phyloP scores from a whole-genome alignment of 2,888 invertebrate genomes.

The Macroteleia sp. region DNA sequence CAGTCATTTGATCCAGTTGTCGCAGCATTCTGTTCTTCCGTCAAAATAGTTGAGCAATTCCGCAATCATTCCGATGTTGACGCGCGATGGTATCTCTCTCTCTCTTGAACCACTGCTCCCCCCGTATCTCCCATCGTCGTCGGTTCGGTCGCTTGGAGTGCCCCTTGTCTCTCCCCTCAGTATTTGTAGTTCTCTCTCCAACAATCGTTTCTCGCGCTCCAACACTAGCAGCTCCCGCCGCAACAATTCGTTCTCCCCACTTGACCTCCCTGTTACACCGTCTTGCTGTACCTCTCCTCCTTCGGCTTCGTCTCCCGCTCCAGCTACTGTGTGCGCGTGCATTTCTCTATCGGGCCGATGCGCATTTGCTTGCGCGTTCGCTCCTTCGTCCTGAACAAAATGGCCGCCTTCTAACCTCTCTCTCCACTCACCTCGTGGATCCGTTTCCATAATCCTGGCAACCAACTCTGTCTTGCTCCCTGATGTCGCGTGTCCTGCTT shows the following conservation, averaged over 20 bases:
- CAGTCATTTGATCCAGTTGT: neutral
- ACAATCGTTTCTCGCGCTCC: neutral
- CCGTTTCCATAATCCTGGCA: neutral
- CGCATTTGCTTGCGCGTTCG: neutral
- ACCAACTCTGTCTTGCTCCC: constrained; percentile 1
- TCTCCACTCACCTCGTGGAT: constrained; percentile 4
- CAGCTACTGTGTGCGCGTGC: neutral
- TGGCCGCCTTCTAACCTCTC: constrained; percentile 4
- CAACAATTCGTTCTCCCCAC: constrained; percentile 7
- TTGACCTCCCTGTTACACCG: neutral
- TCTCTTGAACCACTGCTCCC: neutral
- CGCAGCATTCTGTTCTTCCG: neutral
- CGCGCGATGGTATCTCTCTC: neutral
- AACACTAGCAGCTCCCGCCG: constrained; percentile 1
- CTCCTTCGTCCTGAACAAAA: neutral
- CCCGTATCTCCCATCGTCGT: neutral
- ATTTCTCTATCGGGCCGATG: constrained; percentile 1
- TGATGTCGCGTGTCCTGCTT: constrained; percentile 1
- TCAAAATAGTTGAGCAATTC: neutral
- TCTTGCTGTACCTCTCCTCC: neutral
- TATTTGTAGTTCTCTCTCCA: constrained; percentile 1
- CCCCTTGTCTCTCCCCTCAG: neutral
- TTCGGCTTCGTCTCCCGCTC: neutral
- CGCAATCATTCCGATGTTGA: neutral
- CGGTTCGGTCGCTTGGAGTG: neutral